These are phyloP conservation scores for Xestia rhomboidea DNA, from an alignment of 2,888 invertebrate species.

Conservation along the genomic window DNA sequence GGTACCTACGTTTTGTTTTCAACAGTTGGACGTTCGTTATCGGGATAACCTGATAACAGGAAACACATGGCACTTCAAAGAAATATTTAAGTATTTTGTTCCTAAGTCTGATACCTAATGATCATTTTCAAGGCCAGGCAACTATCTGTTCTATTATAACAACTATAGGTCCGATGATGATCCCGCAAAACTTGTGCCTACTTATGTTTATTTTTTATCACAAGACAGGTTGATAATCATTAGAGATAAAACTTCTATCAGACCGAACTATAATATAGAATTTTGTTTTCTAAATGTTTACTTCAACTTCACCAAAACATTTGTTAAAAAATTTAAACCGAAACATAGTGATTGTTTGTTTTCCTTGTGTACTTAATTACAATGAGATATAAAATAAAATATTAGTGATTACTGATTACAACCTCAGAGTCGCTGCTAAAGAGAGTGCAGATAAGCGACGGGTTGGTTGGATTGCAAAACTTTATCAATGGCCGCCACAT, in stretches of 20 bases:
- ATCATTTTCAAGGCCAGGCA: neutral
- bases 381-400: slow-evolving; percentile 28
- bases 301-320: neutral
- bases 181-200: neutral
- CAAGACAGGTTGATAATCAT: slow-evolving; percentile 1
- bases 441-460: slow-evolving; percentile 65
- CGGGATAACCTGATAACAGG: too few species aligned
- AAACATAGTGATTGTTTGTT: slow-evolving; percentile 10
- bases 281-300: neutral
- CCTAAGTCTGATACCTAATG: neutral
- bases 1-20: neutral
- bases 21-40: neutral
- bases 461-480: slow-evolving; percentile 52
- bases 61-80: too few species aligned
- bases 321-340: neutral
- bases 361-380: slow-evolving; percentile 3
- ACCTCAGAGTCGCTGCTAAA: slow-evolving; percentile 23
- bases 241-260: slow-evolving; percentile 20
- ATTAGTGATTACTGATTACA: slow-evolving; percentile 39
- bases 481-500: slow-evolving; percentile 54
- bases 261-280: neutral
- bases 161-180: neutral
- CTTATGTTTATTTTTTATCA: neutral
- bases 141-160: neutral
- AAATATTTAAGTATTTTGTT: slow-evolving; percentile 15